Conservation (phyloP, 2,113 vertebrate genomes). For the Gasterosteus nipponicus region DNA sequence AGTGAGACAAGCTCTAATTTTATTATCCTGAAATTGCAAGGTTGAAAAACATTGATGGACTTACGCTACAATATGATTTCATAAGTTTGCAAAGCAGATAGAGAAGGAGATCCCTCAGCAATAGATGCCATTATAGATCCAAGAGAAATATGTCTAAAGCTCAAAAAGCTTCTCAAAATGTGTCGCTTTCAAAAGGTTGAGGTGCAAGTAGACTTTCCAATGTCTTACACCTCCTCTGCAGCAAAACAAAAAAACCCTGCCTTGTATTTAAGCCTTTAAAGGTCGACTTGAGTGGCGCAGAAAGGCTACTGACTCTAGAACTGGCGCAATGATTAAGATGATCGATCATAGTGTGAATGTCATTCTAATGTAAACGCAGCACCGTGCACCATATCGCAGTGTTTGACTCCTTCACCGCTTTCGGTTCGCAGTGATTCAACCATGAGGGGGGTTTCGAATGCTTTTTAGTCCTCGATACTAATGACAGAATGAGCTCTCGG, state of each 20-base stretch:
- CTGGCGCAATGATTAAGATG: constrained; percentile 11
- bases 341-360: constrained; percentile 41
- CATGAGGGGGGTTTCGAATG: constrained; percentile 54
- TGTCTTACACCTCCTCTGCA: constrained; percentile 15
- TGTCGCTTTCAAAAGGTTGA: neutral
- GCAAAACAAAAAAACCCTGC: constrained; percentile 28
- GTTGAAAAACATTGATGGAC: neutral
- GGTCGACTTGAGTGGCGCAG: constrained; percentile 24
- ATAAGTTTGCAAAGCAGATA: constrained; percentile 18
- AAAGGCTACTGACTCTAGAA: constrained; percentile 24
- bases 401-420: constrained; percentile 30
- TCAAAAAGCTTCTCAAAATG: constrained; percentile 6
- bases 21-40: constrained; percentile 5
- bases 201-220: constrained; percentile 11
- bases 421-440: constrained; percentile 55
- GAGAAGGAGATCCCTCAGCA: neutral
- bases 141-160: constrained; percentile 1
- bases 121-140: neutral
- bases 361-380: constrained; percentile 25
- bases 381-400: neutral
- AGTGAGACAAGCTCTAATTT: constrained; percentile 22
- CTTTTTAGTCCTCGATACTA: constrained; percentile 63
- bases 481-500: constrained; percentile 62
- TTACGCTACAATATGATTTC: constrained; percentile 20
- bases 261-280: constrained; percentile 37